Percentiles rank a stretch among this genome's conserved stretches.
Conservation (phyloP, 1,140 invertebrate genomes). For the Oncopodura yosiiana region DNA sequence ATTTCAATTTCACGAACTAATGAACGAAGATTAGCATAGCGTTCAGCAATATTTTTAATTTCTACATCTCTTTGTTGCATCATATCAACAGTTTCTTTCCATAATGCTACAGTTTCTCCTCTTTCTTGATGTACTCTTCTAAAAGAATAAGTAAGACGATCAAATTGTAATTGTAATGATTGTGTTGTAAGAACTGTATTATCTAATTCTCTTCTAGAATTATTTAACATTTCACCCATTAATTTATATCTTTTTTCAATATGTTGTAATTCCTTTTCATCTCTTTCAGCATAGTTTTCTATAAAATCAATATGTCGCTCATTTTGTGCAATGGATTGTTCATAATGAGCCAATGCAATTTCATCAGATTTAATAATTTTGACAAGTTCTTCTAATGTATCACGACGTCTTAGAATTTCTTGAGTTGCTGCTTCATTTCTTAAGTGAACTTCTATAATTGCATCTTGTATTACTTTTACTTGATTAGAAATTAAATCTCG, state of each 20-base stretch:
- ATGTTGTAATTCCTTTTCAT: slow-evolving; percentile 9
- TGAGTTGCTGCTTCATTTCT: not conserved
- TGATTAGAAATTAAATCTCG: slow-evolving; percentile 1
- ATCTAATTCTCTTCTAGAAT: not conserved
- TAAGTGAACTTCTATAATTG: not conserved
- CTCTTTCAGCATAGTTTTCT: slow-evolving; percentile 11
- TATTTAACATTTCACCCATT: not conserved
- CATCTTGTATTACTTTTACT: not conserved
- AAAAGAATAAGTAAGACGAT: slow-evolving; percentile 5
- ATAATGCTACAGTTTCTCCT: slow-evolving; percentile 17
- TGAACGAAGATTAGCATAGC: not conserved
- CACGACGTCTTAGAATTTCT: slow-evolving; percentile 6
- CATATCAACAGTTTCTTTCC: slow-evolving; percentile 20
- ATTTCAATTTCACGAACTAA: not conserved
- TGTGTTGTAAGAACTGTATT: not conserved
- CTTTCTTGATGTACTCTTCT: slow-evolving; percentile 18
- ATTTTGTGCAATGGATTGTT: slow-evolving; percentile 11
- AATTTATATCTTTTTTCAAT: not conserved
- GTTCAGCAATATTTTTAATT: slow-evolving; percentile 20
- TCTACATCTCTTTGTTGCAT: slow-evolving; percentile 25
- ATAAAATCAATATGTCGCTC: slow-evolving; percentile 24
- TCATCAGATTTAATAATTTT: slow-evolving; percentile 20
- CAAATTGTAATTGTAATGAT: not conserved
- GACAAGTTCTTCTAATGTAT: slow-evolving; percentile 14
- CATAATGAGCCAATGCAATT: slow-evolving; percentile 16